A percentile compares a stretch with the other conserved stretches of the same genome.
Evolutionary conservation across 2,888 invertebrate species (phyloP).

Genomic region (Arrhopalites spinosus): DNA sequence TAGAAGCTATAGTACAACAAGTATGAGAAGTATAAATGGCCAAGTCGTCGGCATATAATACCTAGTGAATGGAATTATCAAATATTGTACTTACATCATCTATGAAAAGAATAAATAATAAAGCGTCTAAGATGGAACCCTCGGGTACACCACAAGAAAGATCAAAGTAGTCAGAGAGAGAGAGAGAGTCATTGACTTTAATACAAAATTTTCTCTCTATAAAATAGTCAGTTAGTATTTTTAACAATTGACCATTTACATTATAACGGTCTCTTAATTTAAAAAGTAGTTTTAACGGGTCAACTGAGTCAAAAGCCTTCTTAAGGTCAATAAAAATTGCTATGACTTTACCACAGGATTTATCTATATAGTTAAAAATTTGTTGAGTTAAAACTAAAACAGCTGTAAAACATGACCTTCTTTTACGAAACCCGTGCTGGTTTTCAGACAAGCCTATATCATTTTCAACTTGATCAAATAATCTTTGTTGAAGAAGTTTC

Average conservation of each 20-base stretch:
- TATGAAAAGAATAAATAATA: conserved; percentile 37
- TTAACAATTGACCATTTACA: conserved; percentile 26
- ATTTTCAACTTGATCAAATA: no score
- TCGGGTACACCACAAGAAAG: conserved; percentile 37
- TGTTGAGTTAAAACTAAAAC: conserved; percentile 41
- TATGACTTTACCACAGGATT: conserved; percentile 24
- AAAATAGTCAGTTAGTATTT: conserved; percentile 22
- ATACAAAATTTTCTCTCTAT: conserved; percentile 8
- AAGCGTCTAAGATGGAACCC: conserved; percentile 34
- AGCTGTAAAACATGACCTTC: conserved; percentile 50
- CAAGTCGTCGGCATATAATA: conserved; percentile 41
- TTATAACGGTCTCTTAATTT: conserved; percentile 42
- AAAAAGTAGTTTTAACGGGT: conserved; percentile 48
- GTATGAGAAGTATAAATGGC: conserved; percentile 11
- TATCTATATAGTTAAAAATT: conserved; percentile 45
- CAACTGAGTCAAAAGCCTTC: conserved; percentile 55
- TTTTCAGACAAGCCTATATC: no score
- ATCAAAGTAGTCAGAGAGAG: conserved; percentile 10
- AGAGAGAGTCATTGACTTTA: not conserved
- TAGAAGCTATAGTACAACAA: not conserved
- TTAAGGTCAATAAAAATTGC: conserved; percentile 47
- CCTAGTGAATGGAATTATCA: not conserved
- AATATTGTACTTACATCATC: conserved; percentile 25
- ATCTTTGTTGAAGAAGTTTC: conserved; percentile 35
- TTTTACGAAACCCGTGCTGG: conserved; percentile 51